phyloP scores from a whole-genome alignment of 1,140 invertebrate genomes.

The Pseudomyrmex concolor region DNA sequence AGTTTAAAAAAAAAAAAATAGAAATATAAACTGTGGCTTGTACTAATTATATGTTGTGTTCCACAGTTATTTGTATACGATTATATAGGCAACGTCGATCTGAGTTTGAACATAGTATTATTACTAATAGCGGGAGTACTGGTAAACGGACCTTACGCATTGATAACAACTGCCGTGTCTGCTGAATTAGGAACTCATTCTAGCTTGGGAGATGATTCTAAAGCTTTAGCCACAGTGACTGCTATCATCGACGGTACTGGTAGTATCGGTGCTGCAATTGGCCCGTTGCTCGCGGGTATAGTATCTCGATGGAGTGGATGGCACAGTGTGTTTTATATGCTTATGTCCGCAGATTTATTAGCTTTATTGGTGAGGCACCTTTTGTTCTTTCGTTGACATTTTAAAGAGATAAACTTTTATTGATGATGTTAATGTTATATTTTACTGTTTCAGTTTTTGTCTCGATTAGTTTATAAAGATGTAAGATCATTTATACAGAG shows the following conservation, averaged over 20 bases:
- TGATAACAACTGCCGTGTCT: slow-evolving; percentile 98
- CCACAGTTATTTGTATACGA: slow-evolving; percentile 93
- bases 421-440: background rate
- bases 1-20: background rate
- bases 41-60: slow-evolving; percentile 32
- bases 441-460: slow-evolving; percentile 76
- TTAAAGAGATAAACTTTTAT: background rate
- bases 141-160: slow-evolving; percentile 97
- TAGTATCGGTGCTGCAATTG: slow-evolving; percentile 95
- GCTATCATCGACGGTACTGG: slow-evolving; percentile 99
- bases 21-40: background rate
- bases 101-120: slow-evolving; percentile 88
- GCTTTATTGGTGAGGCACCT: slow-evolving; percentile 88
- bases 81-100: slow-evolving; percentile 87
- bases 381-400: background rate
- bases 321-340: slow-evolving; percentile 96
- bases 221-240: slow-evolving; percentile 97
- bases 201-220: slow-evolving; percentile 92
- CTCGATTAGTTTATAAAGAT: slow-evolving; percentile 81
- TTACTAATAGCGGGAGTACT: slow-evolving; percentile 92
- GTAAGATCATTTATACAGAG: slow-evolving; percentile 76
- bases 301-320: slow-evolving; percentile 89
- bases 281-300: slow-evolving; percentile 95
- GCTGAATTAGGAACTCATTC: slow-evolving; percentile 96
- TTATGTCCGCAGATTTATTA: slow-evolving; percentile 92